These are phyloP conservation scores for Macaca mulatta DNA, from an alignment of 2,113 vertebrate species.

Conservation along the genomic window DNA sequence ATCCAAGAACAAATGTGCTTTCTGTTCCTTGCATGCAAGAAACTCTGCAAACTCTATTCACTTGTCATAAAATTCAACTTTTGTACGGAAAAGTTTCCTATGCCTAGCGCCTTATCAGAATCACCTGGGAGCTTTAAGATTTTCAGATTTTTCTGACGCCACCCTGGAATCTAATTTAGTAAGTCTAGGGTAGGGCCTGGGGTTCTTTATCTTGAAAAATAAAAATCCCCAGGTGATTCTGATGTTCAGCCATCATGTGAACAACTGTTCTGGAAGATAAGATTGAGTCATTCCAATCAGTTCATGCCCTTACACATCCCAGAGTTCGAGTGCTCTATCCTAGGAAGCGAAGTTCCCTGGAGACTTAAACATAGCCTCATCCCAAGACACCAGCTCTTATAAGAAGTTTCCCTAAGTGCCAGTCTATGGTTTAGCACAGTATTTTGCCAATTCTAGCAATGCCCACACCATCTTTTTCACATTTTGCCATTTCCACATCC, in stretches of 20 bases:
- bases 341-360: not conserved
- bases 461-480: not conserved
- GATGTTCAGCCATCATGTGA: not conserved
- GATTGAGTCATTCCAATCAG: not conserved
- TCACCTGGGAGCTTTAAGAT: not conserved
- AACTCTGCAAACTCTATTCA: not conserved
- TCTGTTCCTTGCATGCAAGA: no score
- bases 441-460: not conserved
- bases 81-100: not conserved
- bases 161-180: constrained; percentile 11
- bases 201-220: not conserved
- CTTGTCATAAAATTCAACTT: not conserved
- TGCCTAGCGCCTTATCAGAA: not conserved
- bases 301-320: constrained; percentile 28
- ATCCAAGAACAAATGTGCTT: not conserved
- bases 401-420: not conserved
- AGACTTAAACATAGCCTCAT: not conserved
- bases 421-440: not conserved
- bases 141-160: not conserved
- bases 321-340: not conserved
- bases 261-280: not conserved
- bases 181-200: not conserved
- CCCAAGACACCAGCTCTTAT: not conserved
- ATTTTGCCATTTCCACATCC: not conserved
- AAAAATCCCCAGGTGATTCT: not conserved